Evolutionary conservation across 2,113 vertebrate genomes (phyloP).

Genomic region (Coturnix japonica): DNA sequence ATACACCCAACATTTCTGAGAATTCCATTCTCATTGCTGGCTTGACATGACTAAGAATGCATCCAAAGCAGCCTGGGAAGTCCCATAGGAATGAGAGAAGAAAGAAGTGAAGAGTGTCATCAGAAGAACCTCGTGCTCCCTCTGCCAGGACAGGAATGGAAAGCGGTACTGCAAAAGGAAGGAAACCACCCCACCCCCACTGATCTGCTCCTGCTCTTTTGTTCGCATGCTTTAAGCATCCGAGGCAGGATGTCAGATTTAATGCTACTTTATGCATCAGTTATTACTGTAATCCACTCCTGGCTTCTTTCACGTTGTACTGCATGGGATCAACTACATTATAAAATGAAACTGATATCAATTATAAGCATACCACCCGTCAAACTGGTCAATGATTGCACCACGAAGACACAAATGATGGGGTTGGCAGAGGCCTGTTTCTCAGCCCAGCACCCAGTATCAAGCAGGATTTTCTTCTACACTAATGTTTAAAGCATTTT

Average conservation of each 20-base stretch:
- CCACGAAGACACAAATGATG: conserved; percentile 37
- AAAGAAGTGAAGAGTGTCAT: background rate
- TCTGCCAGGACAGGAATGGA: background rate
- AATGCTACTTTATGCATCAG: background rate
- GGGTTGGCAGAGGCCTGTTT: conserved; percentile 35
- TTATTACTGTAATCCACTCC: background rate
- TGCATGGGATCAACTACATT: background rate
- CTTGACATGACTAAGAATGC: background rate
- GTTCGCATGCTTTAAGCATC: background rate
- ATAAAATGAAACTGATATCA: background rate
- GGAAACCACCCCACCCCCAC: background rate
- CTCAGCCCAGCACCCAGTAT: conserved; percentile 28
- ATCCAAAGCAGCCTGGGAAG: background rate
- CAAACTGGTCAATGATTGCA: conserved; percentile 42
- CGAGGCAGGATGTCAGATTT: background rate
- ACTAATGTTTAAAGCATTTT: conserved; percentile 47
- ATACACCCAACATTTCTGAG: background rate
- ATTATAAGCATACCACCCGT: background rate
- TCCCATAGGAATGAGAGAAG: background rate
- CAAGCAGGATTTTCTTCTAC: conserved; percentile 62
- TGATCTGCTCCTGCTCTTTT: background rate
- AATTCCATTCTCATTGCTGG: background rate
- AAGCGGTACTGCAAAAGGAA: background rate
- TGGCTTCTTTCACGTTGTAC: background rate
- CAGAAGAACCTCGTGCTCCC: background rate